Conservation (phyloP, 2,888 invertebrate genomes). For the Nemoura dubitans region DNA sequence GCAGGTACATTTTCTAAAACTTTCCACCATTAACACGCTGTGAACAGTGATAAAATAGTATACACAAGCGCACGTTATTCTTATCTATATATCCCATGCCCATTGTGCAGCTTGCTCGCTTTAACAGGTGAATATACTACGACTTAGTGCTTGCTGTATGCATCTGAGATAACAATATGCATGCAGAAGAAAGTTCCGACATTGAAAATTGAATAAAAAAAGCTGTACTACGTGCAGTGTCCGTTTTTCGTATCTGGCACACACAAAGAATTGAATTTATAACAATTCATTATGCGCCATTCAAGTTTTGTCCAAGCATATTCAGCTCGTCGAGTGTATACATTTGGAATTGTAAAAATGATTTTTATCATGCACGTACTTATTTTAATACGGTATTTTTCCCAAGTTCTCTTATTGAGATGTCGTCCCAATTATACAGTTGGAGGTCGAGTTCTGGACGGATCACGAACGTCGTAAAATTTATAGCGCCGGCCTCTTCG, state of each 20-base stretch:
- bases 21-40: background rate
- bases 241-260: background rate
- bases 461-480: background rate
- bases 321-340: no score
- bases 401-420: no score
- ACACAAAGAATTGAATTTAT: background rate
- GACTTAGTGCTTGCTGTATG: background rate
- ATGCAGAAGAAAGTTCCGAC: constrained; percentile 15
- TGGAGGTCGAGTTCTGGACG: no score
- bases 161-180: background rate
- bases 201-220: background rate
- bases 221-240: no score
- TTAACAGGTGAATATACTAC: no score
- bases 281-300: background rate
- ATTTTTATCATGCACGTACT: background rate
- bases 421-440: no score
- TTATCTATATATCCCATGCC: background rate
- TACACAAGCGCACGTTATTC: background rate
- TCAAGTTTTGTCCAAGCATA: background rate
- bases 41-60: no score
- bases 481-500: background rate
- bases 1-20: background rate
- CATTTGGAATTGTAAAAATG: no score
- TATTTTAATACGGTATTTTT: background rate
- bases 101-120: no score